Base-by-base conservation (phyloP, 2,888 invertebrate genomes). In the Pasiphila rectangulata region DNA sequence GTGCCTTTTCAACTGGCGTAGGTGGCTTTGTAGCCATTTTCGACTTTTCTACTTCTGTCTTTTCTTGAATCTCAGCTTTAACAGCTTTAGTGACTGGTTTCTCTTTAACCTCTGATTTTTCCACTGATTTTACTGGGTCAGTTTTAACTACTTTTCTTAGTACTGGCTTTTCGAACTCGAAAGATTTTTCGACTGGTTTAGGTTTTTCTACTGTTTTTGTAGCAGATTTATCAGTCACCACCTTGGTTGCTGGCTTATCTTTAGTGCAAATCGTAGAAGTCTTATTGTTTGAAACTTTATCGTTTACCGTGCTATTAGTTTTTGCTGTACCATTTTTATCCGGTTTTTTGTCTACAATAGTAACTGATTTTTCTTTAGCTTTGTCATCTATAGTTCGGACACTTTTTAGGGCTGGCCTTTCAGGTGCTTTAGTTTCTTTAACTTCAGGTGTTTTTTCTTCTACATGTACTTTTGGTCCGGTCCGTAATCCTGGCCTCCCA, bases 21-120 rank as follows among this genome's bases (percentile, higher is more conserved):
- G 82, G 87, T 48, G 89, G 88, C 66, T 88, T 89, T 0, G 88
- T 84, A 7, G 87, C 82, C 87, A 88, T 87, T 59, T 79, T 80
- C 16, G 72, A 40, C 55, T 72, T 73, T 9, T 81, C 80, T n/a
- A n/a, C n/a, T 59, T 85, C 82, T 37, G 54, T 44, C 56, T 78
- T 80, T 32, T 68, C 72, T 56, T 67, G 61, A 49, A 48, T 49
- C 57, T 52, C 48, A 57, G 63, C 47, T 49, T 74, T 75, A 47
- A 63, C 67, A 41, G 69, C 62, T 63, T 57, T 27, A n/a, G 56
- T 36, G 52, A 69, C 65, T 3, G 59, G 17, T 49, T 67, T 66
- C 35, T 51, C 39, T 27, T 61, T 60, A 16, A 44, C 7, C 46
- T 64, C 58, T 20, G 41, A 29, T 42, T 56, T 58, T 24, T 53